Evolutionary conservation across 2,888 invertebrate species (phyloP), one percentile per base, ranked within the genome.

Genomic region (Gibbula magus): DNA sequence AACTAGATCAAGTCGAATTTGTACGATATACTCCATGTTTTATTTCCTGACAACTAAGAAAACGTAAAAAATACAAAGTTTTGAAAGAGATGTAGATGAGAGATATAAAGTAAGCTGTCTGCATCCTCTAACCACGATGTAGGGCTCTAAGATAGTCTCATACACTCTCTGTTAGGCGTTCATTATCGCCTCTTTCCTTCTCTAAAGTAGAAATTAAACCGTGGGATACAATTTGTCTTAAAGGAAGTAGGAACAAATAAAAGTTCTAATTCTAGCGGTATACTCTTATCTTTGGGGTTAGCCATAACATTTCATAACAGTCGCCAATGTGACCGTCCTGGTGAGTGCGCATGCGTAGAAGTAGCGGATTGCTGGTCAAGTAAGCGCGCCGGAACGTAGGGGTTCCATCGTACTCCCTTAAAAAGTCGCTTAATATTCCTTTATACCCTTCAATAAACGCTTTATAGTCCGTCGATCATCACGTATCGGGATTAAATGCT

Each of bases 381-480:
- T 70, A 70, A 70, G 32, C 32, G 70, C 32, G 32, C 39, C 20
- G 16, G 20, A 16, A 35, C 70, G 70, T 70, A 35, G 70, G 70
- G 20, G 16, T 4, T 35, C 70, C 39, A 39, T 70, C 35, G 70
- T 35, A 2, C 20, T 18, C 70, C 32, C 70, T 10, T 70, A 70
- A 70, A 70, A 18, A 35, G 20, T 8, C 20, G 39, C 20, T 70
- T 70, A 35, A 70, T 70, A 70, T 70, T 5, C 35, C 32, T 32
- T 70, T 70, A 16, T 70, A 39, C 35, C 70, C 32, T 13, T 35
- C 70, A 70, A 70, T 70, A 70, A 70, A 70, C 35, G 32, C 20
- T 70, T 70, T 35, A 70, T 70, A 70, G 35, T 18, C 18, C 70
- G 32, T 70, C 70, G 70, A 70, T 70, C 70, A 70, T 29, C 35